phyloP scores from a whole-genome alignment of 2,888 invertebrate genomes.

The Diogma glabrata region DNA sequence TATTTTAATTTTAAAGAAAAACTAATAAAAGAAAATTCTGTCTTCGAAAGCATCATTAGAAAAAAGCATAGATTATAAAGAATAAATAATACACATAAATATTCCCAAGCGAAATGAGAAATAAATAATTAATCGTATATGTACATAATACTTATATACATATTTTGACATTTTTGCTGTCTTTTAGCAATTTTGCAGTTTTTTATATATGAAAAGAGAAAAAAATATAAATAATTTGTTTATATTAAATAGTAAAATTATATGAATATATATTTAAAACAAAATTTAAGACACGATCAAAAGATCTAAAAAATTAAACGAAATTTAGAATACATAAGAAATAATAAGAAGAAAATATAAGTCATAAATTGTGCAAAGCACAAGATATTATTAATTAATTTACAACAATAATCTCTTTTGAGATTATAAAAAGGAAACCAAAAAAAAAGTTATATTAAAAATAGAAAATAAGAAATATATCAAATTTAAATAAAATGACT shows the following conservation, averaged over 20 bases:
- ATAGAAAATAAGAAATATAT: slow-evolving; percentile 10
- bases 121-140: slow-evolving; percentile 20
- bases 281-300: slow-evolving; percentile 16
- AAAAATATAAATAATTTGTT: slow-evolving; percentile 20
- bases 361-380: slow-evolving; percentile 11
- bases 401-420: slow-evolving; percentile 28
- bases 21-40: slow-evolving; percentile 1
- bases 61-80: neutral
- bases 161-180: slow-evolving; percentile 27
- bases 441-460: slow-evolving; percentile 15
- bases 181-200: slow-evolving; percentile 38
- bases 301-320: slow-evolving; percentile 19
- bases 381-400: slow-evolving; percentile 27
- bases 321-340: slow-evolving; percentile 17
- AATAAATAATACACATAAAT: slow-evolving; percentile 12
- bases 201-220: slow-evolving; percentile 33
- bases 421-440: neutral
- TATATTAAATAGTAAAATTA: slow-evolving; percentile 20
- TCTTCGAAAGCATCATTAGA: slow-evolving; percentile 5
- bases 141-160: slow-evolving; percentile 14
- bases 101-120: slow-evolving; percentile 16
- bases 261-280: slow-evolving; percentile 20
- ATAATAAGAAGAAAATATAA: slow-evolving; percentile 10
- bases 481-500: slow-evolving; percentile 28
- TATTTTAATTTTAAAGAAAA: neutral